Conservation (phyloP, 2,113 vertebrate genomes). For the Catharus bicknelli region DNA sequence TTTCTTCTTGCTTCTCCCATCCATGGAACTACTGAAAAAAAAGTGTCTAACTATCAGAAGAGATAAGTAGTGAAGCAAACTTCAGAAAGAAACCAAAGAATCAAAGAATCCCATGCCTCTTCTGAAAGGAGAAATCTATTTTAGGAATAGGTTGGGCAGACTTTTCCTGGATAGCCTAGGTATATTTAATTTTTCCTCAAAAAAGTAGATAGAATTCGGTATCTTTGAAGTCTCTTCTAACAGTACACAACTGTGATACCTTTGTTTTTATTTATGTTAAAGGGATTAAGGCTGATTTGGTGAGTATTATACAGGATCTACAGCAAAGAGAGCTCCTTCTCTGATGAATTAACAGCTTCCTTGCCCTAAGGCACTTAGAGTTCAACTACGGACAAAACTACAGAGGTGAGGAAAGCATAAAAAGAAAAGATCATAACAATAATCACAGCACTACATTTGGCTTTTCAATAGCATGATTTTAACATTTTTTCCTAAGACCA, state of each 20-base stretch:
- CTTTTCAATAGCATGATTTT: neutral
- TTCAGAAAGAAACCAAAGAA: neutral
- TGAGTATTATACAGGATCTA: neutral
- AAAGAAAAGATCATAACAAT: neutral
- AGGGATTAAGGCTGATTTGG: neutral
- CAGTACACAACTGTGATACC: neutral
- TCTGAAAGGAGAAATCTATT: neutral
- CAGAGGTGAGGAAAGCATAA: neutral
- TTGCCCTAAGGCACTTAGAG: neutral
- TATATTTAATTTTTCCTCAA: neutral
- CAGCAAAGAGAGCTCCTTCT: neutral
- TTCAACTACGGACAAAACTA: neutral
- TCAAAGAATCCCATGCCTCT: neutral
- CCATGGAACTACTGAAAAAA: neutral
- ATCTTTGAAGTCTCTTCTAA: neutral
- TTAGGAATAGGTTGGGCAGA: neutral
- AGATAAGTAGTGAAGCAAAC: neutral
- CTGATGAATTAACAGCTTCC: neutral
- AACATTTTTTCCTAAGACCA: neutral
- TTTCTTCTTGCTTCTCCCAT: neutral
- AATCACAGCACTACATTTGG: neutral
- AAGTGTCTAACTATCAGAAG: neutral
- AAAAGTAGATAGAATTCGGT: neutral
- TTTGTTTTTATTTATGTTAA: conserved; percentile 14
- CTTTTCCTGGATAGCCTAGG: neutral